These are phyloP conservation scores for Alfaro cultratus DNA, from an alignment of 2,797 vertebrate species.

Conservation along the genomic window DNA sequence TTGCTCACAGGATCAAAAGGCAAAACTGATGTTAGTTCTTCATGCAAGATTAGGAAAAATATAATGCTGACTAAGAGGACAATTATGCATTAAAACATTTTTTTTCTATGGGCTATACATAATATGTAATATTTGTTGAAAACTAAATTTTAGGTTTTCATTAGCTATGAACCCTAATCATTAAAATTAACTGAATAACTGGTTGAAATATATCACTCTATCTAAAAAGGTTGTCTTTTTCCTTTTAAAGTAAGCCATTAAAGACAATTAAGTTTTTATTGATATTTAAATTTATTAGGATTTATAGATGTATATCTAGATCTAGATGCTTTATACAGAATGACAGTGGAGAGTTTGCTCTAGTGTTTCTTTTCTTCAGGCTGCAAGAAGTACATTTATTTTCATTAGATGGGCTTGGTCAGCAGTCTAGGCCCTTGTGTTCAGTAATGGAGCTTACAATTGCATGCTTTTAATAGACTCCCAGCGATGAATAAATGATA, in stretches of 20 bases:
- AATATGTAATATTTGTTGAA: background rate
- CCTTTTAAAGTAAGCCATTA: background rate
- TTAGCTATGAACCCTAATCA: background rate
- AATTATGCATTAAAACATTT: background rate
- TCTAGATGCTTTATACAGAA: conserved; percentile 47
- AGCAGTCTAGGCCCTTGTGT: conserved; percentile 72
- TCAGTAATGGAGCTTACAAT: conserved; percentile 75
- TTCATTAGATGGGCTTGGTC: conserved; percentile 78
- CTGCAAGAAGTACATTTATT: conserved; percentile 77
- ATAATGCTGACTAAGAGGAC: conserved; percentile 50
- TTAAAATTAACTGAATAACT: background rate
- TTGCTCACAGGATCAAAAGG: conserved; percentile 60
- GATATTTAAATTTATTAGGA: background rate
- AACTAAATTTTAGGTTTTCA: background rate
- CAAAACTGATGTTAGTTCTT: conserved; percentile 65
- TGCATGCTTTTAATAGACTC: conserved; percentile 72
- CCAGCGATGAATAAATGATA: conserved; percentile 75
- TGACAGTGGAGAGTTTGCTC: conserved; percentile 58
- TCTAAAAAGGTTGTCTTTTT: background rate
- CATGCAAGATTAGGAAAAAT: conserved; percentile 64
- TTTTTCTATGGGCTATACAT: background rate
- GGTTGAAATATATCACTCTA: background rate
- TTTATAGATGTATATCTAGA: background rate
- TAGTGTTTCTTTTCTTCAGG: conserved; percentile 64
- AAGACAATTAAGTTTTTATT: background rate